These are phyloP conservation scores for Stratiolaelaps scimitus DNA, from an alignment of 1,140 invertebrate genomes.

Conservation along the genomic window DNA sequence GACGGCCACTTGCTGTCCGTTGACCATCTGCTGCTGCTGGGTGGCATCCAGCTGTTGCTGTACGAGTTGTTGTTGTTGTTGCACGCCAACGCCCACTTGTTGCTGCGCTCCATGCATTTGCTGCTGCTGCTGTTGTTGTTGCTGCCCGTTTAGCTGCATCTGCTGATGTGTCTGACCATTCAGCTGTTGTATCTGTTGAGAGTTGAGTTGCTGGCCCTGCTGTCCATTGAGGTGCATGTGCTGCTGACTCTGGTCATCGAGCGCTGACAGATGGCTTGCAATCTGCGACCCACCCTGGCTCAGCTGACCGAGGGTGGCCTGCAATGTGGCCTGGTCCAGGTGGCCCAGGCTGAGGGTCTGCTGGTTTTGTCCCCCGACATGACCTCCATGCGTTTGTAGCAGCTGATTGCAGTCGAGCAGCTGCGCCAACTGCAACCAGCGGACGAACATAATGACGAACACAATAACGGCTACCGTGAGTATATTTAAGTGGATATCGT, in stretches of 20 bases:
- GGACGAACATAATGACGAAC: no score
- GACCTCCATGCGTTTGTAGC: neutral
- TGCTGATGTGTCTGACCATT: slow-evolving; percentile 12
- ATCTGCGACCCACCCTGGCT: neutral
- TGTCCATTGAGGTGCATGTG: neutral
- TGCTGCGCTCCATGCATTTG: slow-evolving; percentile 9
- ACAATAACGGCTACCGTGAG: no score
- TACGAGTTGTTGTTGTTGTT: neutral
- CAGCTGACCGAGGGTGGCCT: slow-evolving; percentile 13
- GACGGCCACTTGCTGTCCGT: slow-evolving; percentile 8
- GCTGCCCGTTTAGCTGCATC: neutral
- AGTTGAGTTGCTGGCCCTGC: neutral
- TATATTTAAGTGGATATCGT: no score
- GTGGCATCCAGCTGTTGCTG: neutral
- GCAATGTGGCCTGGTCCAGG: slow-evolving; percentile 17
- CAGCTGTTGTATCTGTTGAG: neutral
- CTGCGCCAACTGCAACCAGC: neutral
- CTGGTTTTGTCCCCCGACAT: slow-evolving; percentile 9
- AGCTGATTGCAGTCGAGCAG: slow-evolving; percentile 25
- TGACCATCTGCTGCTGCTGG: slow-evolving; percentile 11
- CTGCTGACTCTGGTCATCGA: slow-evolving; percentile 15
- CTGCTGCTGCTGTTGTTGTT: neutral
- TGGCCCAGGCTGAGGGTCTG: neutral
- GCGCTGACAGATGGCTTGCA: neutral
- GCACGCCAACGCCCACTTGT: neutral